Evolutionary conservation across 1,140 invertebrate genomes (phyloP).

Genomic region (Plutomurus gul): DNA sequence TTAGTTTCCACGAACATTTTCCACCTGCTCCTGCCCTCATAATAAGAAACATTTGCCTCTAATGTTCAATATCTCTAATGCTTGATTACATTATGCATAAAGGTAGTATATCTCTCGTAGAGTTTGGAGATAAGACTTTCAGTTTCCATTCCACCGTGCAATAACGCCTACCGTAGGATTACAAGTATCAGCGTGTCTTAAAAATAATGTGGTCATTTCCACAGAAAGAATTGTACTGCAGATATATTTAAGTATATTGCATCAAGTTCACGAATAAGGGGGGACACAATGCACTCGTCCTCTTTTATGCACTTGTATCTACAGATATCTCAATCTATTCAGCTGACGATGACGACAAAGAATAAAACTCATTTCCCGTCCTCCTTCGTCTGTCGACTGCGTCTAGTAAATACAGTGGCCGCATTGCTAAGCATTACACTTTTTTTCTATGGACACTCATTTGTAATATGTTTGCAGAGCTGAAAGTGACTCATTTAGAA

Average conservation of each 20-base stretch:
- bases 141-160: not conserved
- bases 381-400: not conserved
- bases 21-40: slow-evolving; percentile 29
- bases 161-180: not conserved
- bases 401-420: not conserved
- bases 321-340: not conserved
- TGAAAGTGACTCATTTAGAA: slow-evolving; percentile 29
- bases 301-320: too few species aligned
- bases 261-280: not conserved
- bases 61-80: not conserved
- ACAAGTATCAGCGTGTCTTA: too few species aligned
- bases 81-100: slow-evolving; percentile 2
- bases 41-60: not conserved
- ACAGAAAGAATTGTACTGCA: too few species aligned
- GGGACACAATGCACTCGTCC: too few species aligned
- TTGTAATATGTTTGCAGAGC: not conserved
- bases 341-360: not conserved
- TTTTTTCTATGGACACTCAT: too few species aligned
- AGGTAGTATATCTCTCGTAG: not conserved
- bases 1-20: not conserved
- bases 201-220: not conserved
- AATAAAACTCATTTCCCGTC: not conserved
- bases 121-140: not conserved
- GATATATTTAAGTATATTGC: too few species aligned
- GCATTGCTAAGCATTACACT: not conserved